Base-by-base conservation (phyloP, 2,113 vertebrate genomes). In the Ceuthmochares aereus region DNA sequence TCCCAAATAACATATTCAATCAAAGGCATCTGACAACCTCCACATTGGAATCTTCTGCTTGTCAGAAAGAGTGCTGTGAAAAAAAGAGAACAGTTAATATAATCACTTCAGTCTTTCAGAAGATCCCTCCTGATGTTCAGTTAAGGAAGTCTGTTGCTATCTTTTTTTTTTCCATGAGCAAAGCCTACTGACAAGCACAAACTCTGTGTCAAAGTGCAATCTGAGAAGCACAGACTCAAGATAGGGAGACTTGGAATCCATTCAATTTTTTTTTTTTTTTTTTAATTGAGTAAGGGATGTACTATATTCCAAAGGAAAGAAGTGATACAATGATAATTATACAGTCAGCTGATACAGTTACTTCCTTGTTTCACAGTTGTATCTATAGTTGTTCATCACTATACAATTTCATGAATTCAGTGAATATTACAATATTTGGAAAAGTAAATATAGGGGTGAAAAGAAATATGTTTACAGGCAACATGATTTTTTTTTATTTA, bases 1-100 rank as follows among this genome's bases (percentile, higher is more conserved):
- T 95, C 72, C 62, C 62, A 89, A 69, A 90, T 43, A 80, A 30
- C 81, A 91, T 83, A 95, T 89, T 95, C 75, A 91, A 91, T 96
- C 78, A 96, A 89, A 91, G 87, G 63, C 84, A 79, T 94, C 78
- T 95, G 95, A 95, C 95, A 95, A 62, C 14, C 45, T 94, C 70
- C 45, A 45, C 74, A 73, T 32, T 89, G 84, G 87, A 94, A 84
- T 93, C 66, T 94, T 94, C 70, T 85, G 30, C 72, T 89, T 93
- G 67, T 90, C 94, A 96, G 70, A 1, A 1, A 94, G 54, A 84
- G 62, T 64, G 76, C 47, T 82, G 69, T 91, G 78, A 93, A 95
- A 49, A 49, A 95, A 94, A 91, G 62, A 89, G 81, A 97, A 95
- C 30, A 75, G 94, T 75, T 91, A 70, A 56, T 89, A 32, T 79